phyloP scores from a whole-genome alignment of 1,140 invertebrate genomes.

The Olivierus martensii region DNA sequence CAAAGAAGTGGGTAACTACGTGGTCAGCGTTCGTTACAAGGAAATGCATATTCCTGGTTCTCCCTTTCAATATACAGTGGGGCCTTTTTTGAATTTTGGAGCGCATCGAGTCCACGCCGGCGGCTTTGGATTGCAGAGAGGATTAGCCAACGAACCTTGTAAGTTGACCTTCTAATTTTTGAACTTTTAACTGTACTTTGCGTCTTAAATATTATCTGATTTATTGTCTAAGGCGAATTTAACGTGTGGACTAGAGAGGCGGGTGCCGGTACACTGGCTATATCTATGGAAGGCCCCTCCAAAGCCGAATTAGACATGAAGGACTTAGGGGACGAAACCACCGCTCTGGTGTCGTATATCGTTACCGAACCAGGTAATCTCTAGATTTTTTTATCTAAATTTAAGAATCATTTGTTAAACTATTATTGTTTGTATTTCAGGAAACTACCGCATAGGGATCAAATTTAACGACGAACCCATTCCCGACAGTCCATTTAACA shows the following conservation, averaged over 20 bases:
- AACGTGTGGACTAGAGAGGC: constrained; percentile 97
- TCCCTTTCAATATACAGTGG: constrained; percentile 41
- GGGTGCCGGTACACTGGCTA: constrained; percentile 83
- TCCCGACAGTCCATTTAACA: constrained; percentile 89
- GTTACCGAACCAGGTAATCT: constrained; percentile 54
- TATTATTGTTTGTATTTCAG: constrained; percentile 24
- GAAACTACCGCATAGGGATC: constrained; percentile 87
- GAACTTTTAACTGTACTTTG: background rate
- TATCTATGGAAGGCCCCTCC: constrained; percentile 90
- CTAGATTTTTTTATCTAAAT: background rate
- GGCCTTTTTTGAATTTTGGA: constrained; percentile 66
- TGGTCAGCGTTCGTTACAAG: constrained; percentile 89
- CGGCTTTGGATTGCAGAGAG: constrained; percentile 77
- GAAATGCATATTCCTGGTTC: constrained; percentile 82
- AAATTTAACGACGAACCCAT: constrained; percentile 98
- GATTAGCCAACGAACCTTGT: constrained; percentile 57
- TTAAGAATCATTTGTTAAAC: background rate
- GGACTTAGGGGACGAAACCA: constrained; percentile 79
- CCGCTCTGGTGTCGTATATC: constrained; percentile 65
- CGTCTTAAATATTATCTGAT: background rate
- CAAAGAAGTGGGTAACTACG: constrained; percentile 89
- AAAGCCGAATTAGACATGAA: constrained; percentile 95
- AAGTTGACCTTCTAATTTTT: background rate
- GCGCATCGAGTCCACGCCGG: constrained; percentile 66
- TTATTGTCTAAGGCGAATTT: constrained; percentile 47